A percentile compares a stretch with the other conserved stretches of the same genome.
phyloP scores from a whole-genome alignment of 1,140 invertebrate species.

The Microplitis mediator region DNA sequence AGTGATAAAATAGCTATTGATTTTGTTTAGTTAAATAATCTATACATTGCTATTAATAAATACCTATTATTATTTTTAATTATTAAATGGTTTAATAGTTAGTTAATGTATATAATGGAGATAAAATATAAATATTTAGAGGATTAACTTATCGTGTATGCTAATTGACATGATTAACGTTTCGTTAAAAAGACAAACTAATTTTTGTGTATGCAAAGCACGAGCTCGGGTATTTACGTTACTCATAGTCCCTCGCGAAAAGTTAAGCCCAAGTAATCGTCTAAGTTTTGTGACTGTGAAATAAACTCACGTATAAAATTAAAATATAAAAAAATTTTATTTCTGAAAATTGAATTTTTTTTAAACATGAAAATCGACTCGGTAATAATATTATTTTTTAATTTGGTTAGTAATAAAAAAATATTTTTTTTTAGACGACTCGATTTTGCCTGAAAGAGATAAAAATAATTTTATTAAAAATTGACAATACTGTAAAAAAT shows the following conservation, averaged over 20 bases:
- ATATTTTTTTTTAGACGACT: too few relatives aligned
- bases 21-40: neutral
- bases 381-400: too few relatives aligned
- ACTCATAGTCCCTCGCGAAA: constrained; percentile 20
- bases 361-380: too few relatives aligned
- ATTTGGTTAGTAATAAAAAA: too few relatives aligned
- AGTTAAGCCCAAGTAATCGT: constrained; percentile 32
- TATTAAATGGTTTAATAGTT: too few relatives aligned
- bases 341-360: constrained; percentile 17
- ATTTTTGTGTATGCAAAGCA: constrained; percentile 11
- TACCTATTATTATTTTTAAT: too few relatives aligned
- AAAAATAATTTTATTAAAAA: too few relatives aligned
- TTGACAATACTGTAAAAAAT: too few relatives aligned
- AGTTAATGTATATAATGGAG: too few relatives aligned
- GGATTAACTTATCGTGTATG: neutral
- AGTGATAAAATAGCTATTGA: too few relatives aligned
- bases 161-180: neutral
- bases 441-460: too few relatives aligned
- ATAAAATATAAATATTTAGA: too few relatives aligned
- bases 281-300: constrained; percentile 22
- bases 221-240: constrained; percentile 8
- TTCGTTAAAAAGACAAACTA: neutral
- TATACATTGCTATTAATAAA: neutral
- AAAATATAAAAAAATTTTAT: constrained; percentile 12
- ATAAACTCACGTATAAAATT: constrained; percentile 14